Conservation (phyloP, 1,140 invertebrate species). For the Zeugodacus cucurbitae region DNA sequence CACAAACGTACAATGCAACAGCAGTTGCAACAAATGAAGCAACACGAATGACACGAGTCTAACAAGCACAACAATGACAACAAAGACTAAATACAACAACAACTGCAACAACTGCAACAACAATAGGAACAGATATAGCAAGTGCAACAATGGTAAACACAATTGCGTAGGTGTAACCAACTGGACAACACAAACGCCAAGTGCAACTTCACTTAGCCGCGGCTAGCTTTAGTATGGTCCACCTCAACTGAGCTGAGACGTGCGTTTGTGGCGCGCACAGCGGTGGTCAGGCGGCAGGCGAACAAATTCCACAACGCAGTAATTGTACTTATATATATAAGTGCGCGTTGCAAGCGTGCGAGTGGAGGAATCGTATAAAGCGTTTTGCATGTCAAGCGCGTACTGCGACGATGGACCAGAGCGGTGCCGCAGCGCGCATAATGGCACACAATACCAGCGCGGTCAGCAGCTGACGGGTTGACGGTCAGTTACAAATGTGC, state of each 20-base stretch:
- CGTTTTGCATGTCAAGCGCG: neutral
- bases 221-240: neutral
- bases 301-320: slow-evolving; percentile 1
- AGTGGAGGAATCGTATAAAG: neutral
- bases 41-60: slow-evolving; percentile 13
- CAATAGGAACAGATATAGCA: neutral
- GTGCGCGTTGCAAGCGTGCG: neutral
- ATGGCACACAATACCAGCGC: neutral
- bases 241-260: neutral
- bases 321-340: neutral
- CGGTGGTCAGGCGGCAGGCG: neutral
- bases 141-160: neutral
- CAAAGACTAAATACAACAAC: slow-evolving; percentile 17
- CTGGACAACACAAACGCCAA: neutral
- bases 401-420: neutral
- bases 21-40: neutral
- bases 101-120: neutral
- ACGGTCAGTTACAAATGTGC: neutral
- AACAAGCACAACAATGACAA: slow-evolving; percentile 39
- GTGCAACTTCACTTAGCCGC: slow-evolving; percentile 28
- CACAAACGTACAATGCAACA: slow-evolving; percentile 34
- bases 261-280: neutral
- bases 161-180: slow-evolving; percentile 31
- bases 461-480: neutral
- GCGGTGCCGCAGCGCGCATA: neutral